Evolutionary conservation across 2,888 invertebrate genomes (phyloP), one percentile per base, ranked within the genome.

Genomic region (Muschampia plurimacula): DNA sequence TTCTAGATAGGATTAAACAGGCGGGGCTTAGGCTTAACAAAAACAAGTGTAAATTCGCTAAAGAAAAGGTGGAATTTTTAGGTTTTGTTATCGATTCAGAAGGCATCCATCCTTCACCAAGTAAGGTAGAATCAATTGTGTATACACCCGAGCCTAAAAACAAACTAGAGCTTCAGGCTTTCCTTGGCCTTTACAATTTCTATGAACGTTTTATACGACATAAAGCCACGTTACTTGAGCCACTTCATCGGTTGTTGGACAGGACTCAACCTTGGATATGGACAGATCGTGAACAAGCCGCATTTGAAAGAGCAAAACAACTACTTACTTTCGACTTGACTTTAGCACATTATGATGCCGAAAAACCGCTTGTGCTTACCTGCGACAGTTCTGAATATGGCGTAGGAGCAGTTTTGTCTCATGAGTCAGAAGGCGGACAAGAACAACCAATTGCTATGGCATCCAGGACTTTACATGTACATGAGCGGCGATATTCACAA

Each of bases 371-470:
- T 3, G 55, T 57, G 28, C 55, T 57, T 28, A 57, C 55, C 7
- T 57, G 55, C 12, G 55, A 57, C 28, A 57, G 55, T 12, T 57
- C 55, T 22, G 55, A 57, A 28, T 57, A 57, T 12, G 55, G 55
- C 2, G 55, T 57, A 10, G 55, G 55, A 57, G 55, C 55, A 4
- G 55, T 57, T 57, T 28, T 57, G 12, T 57, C 55, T 57, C 55
- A 57, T n/a, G 55, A 57, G 28, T 57, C 28, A n/a, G 55, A 57
- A 57, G 55, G 10, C 28, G 55, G 55, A 28, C 55, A 57, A 3
- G 55, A 57, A 57, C 55, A 28, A 57, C 55, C 55, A 28, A 57
- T 57, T 57, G 55, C 55, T 28, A 57, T 57, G 55, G 55, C 55
- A 4, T 57, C 55, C 12, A 57, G 55, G 28, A 57, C 55, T 57